Evolutionary conservation across 2,113 vertebrate genomes (phyloP).

Genomic region (Falco punctatus): DNA sequence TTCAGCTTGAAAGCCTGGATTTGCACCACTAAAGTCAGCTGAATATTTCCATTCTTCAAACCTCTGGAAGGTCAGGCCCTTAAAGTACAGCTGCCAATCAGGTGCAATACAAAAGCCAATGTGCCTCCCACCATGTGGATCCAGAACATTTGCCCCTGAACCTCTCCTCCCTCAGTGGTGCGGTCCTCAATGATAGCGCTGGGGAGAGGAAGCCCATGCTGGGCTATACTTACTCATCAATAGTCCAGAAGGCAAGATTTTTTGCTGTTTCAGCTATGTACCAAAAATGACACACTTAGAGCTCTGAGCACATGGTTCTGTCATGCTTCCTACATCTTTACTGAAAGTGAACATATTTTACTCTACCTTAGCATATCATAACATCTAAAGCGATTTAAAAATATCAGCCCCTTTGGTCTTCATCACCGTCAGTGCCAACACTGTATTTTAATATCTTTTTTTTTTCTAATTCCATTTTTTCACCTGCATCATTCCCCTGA

Average conservation of each 20-base stretch:
- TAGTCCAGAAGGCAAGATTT: neutral
- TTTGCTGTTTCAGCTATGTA: neutral
- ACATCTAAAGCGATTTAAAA: neutral
- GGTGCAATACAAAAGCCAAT: neutral
- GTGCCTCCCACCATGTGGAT: neutral
- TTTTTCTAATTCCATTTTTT: neutral
- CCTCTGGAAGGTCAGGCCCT: neutral
- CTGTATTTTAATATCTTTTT: neutral
- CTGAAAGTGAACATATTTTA: neutral
- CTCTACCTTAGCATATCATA: neutral
- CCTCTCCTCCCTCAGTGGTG: neutral
- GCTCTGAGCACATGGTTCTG: neutral
- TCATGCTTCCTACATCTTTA: neutral
- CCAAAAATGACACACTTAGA: neutral
- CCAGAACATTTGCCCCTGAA: neutral
- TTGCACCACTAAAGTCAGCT: neutral
- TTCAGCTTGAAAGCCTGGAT: neutral
- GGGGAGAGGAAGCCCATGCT: neutral
- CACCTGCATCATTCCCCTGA: neutral
- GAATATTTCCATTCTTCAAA: neutral
- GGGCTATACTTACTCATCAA: neutral
- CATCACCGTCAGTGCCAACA: neutral
- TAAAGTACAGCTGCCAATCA: neutral
- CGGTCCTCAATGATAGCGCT: neutral
- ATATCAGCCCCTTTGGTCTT: neutral